A percentile compares a stretch with the other conserved stretches of the same genome.
Evolutionary conservation across 2,113 vertebrate genomes (phyloP).

Genomic region (Oryzias javanicus): DNA sequence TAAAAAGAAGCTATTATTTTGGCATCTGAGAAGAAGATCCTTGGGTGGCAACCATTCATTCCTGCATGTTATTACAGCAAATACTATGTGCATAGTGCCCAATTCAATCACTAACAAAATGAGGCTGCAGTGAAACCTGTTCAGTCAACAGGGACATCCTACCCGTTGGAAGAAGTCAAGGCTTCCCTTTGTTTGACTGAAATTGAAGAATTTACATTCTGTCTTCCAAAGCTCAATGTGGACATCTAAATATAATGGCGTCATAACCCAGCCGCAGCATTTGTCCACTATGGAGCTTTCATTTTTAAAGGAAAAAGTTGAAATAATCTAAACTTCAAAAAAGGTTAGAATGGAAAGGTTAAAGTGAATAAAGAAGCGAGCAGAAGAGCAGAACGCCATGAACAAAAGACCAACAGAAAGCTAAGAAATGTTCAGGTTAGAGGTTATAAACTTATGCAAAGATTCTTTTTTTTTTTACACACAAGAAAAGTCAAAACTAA

Average conservation of each 20-base stretch:
- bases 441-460: too few species aligned
- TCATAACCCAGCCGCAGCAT: constrained; percentile 17
- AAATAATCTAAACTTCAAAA: constrained; percentile 12
- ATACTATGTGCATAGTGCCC: constrained; percentile 19
- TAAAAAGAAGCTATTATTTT: constrained; percentile 53
- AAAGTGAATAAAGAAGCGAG: constrained; percentile 1
- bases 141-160: constrained; percentile 19
- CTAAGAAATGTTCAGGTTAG: too few species aligned
- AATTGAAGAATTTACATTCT: constrained; percentile 48
- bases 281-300: constrained; percentile 11
- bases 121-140: constrained; percentile 22
- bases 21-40: constrained; percentile 49
- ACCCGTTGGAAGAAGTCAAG: constrained; percentile 54
- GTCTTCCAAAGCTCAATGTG: constrained; percentile 25
- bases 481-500: too few species aligned
- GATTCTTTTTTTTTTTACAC: too few species aligned
- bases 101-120: constrained; percentile 40
- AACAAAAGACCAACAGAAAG: neutral
- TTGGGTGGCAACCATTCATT: constrained; percentile 48
- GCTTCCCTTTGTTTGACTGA: constrained; percentile 50
- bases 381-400: constrained; percentile 21
- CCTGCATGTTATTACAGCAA: constrained; percentile 30
- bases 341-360: constrained; percentile 4
- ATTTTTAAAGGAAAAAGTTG: constrained; percentile 17
- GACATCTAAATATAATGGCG: constrained; percentile 16